Percentiles rank a stretch among this genome's conserved stretches.
Conservation (phyloP, 2,113 vertebrate species). For the Bostrychus sinensis region DNA sequence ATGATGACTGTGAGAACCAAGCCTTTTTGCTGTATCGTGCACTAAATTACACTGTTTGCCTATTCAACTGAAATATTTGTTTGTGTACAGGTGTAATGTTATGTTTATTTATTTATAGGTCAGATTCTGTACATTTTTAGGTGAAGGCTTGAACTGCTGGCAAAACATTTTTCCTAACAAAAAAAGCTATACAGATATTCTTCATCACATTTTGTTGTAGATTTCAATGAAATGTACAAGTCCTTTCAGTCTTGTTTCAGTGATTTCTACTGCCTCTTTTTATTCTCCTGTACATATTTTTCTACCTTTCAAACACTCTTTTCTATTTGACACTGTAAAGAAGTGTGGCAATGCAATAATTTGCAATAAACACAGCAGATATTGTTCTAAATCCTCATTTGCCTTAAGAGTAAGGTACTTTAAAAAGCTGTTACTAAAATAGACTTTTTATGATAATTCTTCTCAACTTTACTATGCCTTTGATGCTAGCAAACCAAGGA, state of each 20-base stretch:
- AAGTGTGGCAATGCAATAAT: constrained; percentile 53
- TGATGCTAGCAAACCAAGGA: constrained; percentile 79
- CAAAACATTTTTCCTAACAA: constrained; percentile 25
- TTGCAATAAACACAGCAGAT: constrained; percentile 61
- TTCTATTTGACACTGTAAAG: constrained; percentile 61
- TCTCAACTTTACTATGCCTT: constrained; percentile 61
- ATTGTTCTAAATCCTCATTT: constrained; percentile 62
- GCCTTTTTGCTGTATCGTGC: constrained; percentile 73
- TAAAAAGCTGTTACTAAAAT: constrained; percentile 37
- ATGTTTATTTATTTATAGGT: constrained; percentile 77
- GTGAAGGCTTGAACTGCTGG: constrained; percentile 51
- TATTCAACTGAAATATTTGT: constrained; percentile 66
- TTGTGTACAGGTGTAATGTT: constrained; percentile 72
- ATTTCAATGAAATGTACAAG: constrained; percentile 35
- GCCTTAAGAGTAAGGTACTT: constrained; percentile 23
- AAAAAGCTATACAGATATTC: constrained; percentile 18
- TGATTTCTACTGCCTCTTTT: constrained; percentile 49
- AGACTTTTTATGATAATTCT: constrained; percentile 16
- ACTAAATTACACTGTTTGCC: constrained; percentile 79
- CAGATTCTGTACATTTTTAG: constrained; percentile 54
- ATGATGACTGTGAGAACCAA: constrained; percentile 20
- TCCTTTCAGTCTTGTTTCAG: constrained; percentile 17
- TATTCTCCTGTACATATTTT: constrained; percentile 57
- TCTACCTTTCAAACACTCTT: constrained; percentile 56
- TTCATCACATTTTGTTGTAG: constrained; percentile 23